phyloP scores from a whole-genome alignment of 1,140 invertebrate species.

The Pararge aegeria region DNA sequence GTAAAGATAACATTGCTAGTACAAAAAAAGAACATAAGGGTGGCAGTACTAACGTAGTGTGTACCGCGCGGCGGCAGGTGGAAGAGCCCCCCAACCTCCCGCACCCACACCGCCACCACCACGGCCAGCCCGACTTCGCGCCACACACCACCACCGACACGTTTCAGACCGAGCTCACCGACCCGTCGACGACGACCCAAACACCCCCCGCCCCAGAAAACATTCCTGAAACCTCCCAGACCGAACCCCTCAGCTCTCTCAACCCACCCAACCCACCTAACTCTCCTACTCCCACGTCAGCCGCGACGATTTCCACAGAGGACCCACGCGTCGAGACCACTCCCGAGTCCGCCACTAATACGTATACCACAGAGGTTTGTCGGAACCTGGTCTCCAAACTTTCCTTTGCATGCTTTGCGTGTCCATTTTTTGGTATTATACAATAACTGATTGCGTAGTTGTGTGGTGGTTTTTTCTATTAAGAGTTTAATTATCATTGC shows the following conservation, averaged over 20 bases:
- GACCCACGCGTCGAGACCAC: conserved; percentile 55
- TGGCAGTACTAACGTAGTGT: conserved; percentile 72
- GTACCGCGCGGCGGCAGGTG: conserved; percentile 64
- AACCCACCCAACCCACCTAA: conserved; percentile 8
- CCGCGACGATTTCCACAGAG: conserved; percentile 43
- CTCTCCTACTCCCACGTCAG: conserved; percentile 20
- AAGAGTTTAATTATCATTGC: conserved; percentile 12
- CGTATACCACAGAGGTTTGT: conserved; percentile 77
- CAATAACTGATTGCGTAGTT: conserved; percentile 15
- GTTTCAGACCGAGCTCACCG: conserved; percentile 61
- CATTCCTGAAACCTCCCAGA: not conserved
- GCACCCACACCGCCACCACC: conserved; percentile 70
- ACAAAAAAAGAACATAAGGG: conserved; percentile 23
- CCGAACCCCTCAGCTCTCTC: conserved; percentile 9
- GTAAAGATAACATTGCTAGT: conserved; percentile 24
- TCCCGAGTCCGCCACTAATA: conserved; percentile 67
- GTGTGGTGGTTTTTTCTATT: conserved; percentile 24
- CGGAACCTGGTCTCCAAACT: conserved; percentile 49
- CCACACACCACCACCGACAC: conserved; percentile 64
- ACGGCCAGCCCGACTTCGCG: conserved; percentile 54
- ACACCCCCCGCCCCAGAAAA: conserved; percentile 15
- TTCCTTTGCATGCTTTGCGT: conserved; percentile 44
- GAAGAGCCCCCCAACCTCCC: conserved; percentile 45
- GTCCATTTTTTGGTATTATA: conserved; percentile 28
- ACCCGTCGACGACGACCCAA: conserved; percentile 38